Percentiles rank a stretch among this genome's conserved stretches.
Conservation (phyloP, 2,888 invertebrate genomes). For the Diarsia mendica region DNA sequence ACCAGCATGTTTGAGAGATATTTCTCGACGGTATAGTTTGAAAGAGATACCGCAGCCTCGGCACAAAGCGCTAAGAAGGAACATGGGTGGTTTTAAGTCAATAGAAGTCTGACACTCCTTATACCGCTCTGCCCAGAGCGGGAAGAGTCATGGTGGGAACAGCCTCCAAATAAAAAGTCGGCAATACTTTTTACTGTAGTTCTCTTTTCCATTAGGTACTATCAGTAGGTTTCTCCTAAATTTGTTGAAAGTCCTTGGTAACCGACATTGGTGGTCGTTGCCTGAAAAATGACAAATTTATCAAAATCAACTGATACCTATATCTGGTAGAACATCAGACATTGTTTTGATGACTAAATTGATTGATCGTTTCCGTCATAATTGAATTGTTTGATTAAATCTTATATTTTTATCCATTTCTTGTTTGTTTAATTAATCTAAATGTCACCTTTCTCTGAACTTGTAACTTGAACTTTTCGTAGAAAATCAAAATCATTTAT, state of each 20-base stretch:
- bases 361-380: neutral
- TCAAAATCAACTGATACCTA: neutral
- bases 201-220: neutral
- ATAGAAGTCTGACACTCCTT: no score
- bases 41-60: no score
- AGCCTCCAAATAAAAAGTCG: no score
- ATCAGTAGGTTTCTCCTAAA: neutral
- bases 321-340: neutral
- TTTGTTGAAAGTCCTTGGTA: neutral
- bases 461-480: neutral
- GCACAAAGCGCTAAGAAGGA: no score
- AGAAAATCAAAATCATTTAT: no score
- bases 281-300: neutral
- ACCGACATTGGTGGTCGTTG: neutral
- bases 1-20: no score
- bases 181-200: neutral
- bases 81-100: no score
- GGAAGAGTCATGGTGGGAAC: no score
- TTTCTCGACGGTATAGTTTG: no score
- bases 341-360: neutral
- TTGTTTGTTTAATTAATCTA: neutral
- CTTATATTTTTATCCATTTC: neutral
- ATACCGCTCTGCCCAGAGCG: no score
- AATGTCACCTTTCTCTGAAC: constrained; percentile 12
- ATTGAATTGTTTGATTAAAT: constrained; percentile 8